Evolutionary conservation across 2,113 vertebrate species (phyloP).

Genomic region (Abramis brama): DNA sequence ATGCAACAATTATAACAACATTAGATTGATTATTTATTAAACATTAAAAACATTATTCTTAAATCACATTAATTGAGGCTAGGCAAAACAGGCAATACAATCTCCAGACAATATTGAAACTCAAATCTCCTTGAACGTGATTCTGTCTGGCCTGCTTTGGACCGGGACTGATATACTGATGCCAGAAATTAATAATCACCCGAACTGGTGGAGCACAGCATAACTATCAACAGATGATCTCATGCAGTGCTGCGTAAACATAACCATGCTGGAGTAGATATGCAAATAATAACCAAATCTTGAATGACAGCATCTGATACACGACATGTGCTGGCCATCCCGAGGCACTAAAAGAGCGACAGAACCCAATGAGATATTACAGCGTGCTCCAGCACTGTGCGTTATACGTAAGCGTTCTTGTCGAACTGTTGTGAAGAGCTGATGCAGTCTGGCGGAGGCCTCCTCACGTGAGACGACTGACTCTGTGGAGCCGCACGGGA

Average conservation of each 20-base stretch:
- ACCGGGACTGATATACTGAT: neutral
- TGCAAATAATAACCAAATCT: neutral
- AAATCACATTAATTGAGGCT: neutral
- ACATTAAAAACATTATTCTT: neutral
- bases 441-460: constrained; percentile 65
- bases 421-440: constrained; percentile 75
- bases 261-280: neutral
- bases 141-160: neutral
- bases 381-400: too few relatives aligned
- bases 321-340: neutral
- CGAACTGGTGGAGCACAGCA: neutral
- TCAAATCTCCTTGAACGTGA: neutral
- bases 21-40: neutral
- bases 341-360: neutral
- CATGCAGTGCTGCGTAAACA: neutral
- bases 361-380: neutral
- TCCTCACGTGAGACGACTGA: constrained; percentile 68
- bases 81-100: neutral
- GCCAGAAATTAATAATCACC: neutral
- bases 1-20: neutral
- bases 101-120: neutral
- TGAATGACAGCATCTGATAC: neutral
- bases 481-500: constrained; percentile 76
- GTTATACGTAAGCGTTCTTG: constrained; percentile 79
- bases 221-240: neutral